These are phyloP conservation scores for Tyto alba DNA, from an alignment of 2,113 vertebrate species.

Conservation along the genomic window DNA sequence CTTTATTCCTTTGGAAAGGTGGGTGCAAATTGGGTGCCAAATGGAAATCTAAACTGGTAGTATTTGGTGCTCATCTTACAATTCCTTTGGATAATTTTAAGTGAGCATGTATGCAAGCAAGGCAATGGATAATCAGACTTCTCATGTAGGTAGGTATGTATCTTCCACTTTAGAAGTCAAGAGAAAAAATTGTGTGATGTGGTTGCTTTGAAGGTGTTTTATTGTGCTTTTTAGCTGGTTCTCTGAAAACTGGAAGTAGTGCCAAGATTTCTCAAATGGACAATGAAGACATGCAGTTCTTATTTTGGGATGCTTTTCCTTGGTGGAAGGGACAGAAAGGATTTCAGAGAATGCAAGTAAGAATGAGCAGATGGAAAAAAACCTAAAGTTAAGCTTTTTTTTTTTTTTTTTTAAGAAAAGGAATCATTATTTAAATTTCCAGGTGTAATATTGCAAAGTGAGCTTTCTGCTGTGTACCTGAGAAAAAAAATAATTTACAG, in stretches of 20 bases:
- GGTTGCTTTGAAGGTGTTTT: conserved; percentile 10
- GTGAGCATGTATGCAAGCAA: not conserved
- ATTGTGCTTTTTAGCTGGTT: not conserved
- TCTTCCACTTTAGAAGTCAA: not conserved
- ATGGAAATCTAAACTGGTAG: not conserved
- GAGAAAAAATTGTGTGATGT: not conserved
- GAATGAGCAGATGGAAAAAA: not conserved
- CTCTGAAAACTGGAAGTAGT: not conserved
- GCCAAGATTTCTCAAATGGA: not conserved
- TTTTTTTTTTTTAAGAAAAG: not conserved
- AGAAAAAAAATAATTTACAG: not conserved
- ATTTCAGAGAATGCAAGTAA: not conserved
- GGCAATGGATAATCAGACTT: not conserved
- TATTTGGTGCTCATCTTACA: not conserved
- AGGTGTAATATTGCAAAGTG: not conserved
- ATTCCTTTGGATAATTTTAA: not conserved
- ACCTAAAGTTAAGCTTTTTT: not conserved
- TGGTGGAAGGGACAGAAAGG: not conserved
- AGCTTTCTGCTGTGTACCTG: not conserved
- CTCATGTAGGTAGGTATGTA: not conserved
- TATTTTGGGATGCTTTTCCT: not conserved
- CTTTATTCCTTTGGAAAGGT: not conserved
- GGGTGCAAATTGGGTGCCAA: not conserved
- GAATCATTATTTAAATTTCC: not conserved
- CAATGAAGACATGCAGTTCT: not conserved